Conservation (phyloP, 1,140 invertebrate genomes). For the Drosophila sturtevanti region DNA sequence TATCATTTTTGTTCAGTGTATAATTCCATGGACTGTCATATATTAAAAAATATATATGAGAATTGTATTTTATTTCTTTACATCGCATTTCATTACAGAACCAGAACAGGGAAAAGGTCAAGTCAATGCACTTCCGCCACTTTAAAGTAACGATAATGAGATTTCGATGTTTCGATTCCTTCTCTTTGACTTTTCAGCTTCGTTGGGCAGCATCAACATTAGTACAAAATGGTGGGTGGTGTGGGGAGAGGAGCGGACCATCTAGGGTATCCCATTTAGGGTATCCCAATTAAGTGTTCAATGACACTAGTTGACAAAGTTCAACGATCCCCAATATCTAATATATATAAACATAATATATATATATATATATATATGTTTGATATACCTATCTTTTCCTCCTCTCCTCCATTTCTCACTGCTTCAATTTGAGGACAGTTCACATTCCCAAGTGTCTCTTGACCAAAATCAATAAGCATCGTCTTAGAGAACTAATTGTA, state of each 20-base stretch:
- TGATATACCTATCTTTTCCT: background rate
- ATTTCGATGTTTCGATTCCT: conserved; percentile 32
- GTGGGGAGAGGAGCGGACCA: too few species aligned
- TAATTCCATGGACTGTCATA: background rate
- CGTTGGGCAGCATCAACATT: conserved; percentile 20
- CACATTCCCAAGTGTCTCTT: conserved; percentile 67
- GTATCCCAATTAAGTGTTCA: conserved; percentile 39
- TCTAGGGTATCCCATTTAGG: too few species aligned
- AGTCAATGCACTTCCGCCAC: conserved; percentile 67
- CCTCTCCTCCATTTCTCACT: background rate
- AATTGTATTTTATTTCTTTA: conserved; percentile 34
- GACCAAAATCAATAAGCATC: conserved; percentile 69
- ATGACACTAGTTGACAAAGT: conserved; percentile 21
- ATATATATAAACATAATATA: too few species aligned
- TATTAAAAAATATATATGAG: conserved; percentile 42
- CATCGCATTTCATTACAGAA: conserved; percentile 13
- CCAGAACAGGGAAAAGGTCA: conserved; percentile 8
- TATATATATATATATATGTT: conserved; percentile 38
- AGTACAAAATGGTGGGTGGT: too few species aligned
- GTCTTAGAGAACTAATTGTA: conserved; percentile 58
- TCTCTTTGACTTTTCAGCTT: conserved; percentile 55
- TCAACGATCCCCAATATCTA: conserved; percentile 27
- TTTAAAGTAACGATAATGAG: conserved; percentile 43
- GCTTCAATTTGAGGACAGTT: conserved; percentile 17
- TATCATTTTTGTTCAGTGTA: conserved; percentile 16